Base-by-base conservation (phyloP, 2,797 vertebrate species). In the Uromys caudimaculatus region DNA sequence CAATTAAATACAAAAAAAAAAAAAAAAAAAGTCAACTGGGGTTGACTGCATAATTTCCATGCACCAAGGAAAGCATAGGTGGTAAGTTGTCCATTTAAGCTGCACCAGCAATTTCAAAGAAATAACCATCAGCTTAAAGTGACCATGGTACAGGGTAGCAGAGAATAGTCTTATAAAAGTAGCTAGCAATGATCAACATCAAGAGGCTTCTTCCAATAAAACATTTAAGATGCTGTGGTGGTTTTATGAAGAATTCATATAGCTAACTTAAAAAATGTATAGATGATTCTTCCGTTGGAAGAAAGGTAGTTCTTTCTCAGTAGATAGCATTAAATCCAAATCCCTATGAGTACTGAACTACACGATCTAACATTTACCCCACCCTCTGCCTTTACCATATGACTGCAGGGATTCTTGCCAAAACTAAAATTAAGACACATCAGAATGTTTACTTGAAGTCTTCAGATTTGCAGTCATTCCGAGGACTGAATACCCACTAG, bases 341-440 rank as follows among this genome's bases (percentile, higher is more conserved):
- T 38, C 90, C 29, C n/a, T 88, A 21, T 4, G 93, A 29, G 12
- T 10, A 84, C 32, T n/a, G 83, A 58, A 44, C 41, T 35, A 21
- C 19, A 32, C 0, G 78, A 32, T 62, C n/a, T 84, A 44, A 84
- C 5, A 8, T 6, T 67, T 35, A 84, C 29, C 24, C 29, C 44
- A 47, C 32, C 44, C 21, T 17, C 14, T 38, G 62, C 67, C 67
- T 73, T 67, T 50, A 38, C 23, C 35, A 73, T 29, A 13, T 41
- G 75, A 35, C n/a, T 92, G 77, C 27, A 19, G 62, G 21, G 13
- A 77, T 83, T 83, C 44, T 82, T 90, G 6, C 7, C 44, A 95
- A 95, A 93, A 92, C 81, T 38, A 32, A 92, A 94, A 90, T 3
- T 67, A 67, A 96, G 73, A 89, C 38, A 67, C 8, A n/a, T 19